Evolutionary conservation across 2,797 vertebrate species (phyloP), one percentile per base, ranked within the genome.

Genomic region (Tenualosa ilisha): DNA sequence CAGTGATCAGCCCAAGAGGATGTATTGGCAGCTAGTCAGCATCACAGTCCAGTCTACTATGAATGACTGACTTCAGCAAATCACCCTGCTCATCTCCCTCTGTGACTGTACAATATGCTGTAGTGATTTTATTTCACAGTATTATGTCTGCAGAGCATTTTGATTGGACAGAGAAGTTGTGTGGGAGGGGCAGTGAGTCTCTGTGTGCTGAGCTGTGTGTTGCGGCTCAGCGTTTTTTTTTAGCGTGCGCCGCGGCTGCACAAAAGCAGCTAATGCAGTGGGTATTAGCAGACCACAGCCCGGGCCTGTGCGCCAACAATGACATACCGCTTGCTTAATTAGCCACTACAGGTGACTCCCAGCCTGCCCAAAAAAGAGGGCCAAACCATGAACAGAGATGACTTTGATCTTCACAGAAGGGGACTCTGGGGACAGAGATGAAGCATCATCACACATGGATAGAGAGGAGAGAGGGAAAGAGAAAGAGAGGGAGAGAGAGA

Each of bases 271-370:
- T 79, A 79, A 79, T 79, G 72, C 72, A 17, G 6, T 9, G 37
- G 72, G 72, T 22, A 79, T 79, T 79, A 79, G 72, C 17, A 6
- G 68, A 46, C 40, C 17, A 17, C 72, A 43, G 72, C 72, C 40
- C 72, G 7, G 37, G 40, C 72, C 72, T 51, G 50, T 51, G 22
- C 72, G 72, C 72, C 40, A 79, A 93, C 91, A 92, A 90, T 91
- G 87, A 86, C 89, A 89, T 87, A 86, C 88, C 85, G 13, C 85
- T 86, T 84, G 86, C 89, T 90, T 91, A 91, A 93, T 93, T 88
- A 87, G 89, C 88, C 89, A 81, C 88, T 85, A 84, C 82, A 79
- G 83, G 83, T 86, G 75, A 65, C 24, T 13, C 61, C 68, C 68
- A 40, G 68, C 68, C 31, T 40, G 68, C 68, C 37, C 17, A 4